These are phyloP conservation scores for Neocrepidodera transversa DNA, from an alignment of 2,888 invertebrate species.

Conservation along the genomic window DNA sequence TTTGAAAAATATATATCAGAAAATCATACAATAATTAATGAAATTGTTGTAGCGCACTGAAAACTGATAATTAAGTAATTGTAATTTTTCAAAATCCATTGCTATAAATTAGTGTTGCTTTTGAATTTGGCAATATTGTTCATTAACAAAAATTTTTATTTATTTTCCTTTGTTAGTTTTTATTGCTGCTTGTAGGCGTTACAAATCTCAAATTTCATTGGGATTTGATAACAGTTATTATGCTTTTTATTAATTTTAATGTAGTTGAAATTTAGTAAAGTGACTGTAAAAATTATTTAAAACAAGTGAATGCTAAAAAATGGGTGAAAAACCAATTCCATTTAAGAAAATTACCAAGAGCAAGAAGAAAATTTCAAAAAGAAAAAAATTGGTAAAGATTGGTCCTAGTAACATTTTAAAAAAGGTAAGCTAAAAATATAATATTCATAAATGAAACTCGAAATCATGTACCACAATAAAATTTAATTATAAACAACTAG, in stretches of 20 bases:
- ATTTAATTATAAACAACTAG: no score
- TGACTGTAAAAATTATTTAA: not conserved
- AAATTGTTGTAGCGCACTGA: no score
- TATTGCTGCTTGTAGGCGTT: slow-evolving; percentile 8
- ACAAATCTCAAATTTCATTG: slow-evolving; percentile 6
- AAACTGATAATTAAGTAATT: no score
- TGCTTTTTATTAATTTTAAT: not conserved
- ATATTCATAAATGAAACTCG: no score
- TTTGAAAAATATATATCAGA: no score
- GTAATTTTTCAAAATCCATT: no score
- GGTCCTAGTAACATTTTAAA: slow-evolving; percentile 29
- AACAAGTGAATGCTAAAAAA: not conserved
- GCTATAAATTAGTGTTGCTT: no score
- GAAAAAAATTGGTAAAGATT: slow-evolving; percentile 15
- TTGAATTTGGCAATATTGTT: no score
- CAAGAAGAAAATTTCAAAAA: not conserved
- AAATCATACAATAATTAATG: no score
- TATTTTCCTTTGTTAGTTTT: no score
- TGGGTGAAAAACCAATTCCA: slow-evolving; percentile 1
- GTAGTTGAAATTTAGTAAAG: not conserved
- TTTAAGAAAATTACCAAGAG: not conserved
- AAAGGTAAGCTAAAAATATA: slow-evolving; percentile 36
- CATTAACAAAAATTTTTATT: no score
- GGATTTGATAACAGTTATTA: not conserved
- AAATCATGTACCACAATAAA: no score